Conservation (phyloP, 1,140 invertebrate species). For the Asbolus verrucosus region DNA sequence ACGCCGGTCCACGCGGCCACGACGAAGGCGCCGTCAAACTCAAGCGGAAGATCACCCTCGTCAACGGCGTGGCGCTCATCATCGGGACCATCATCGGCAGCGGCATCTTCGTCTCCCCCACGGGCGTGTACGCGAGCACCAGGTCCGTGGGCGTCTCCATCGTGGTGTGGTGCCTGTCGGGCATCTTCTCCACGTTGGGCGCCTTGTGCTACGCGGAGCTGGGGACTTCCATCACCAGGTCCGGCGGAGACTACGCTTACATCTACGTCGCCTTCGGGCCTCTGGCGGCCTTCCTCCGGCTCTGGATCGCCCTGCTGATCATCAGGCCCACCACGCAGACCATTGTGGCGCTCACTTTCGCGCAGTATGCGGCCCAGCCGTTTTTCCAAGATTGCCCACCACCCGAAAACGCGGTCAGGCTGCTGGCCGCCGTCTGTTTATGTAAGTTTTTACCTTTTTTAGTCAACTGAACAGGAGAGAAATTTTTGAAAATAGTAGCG, state of each 20-base stretch:
- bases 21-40: constrained; percentile 74
- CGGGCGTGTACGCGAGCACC: constrained; percentile 75
- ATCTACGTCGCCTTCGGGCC: constrained; percentile 89
- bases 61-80: constrained; percentile 89
- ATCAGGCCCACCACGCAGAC: constrained; percentile 87
- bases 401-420: constrained; percentile 74
- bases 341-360: constrained; percentile 86
- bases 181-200: constrained; percentile 80
- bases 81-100: constrained; percentile 85
- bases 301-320: constrained; percentile 90
- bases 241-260: constrained; percentile 91
- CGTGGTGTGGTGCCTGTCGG: constrained; percentile 80
- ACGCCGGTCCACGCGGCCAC: constrained; percentile 42
- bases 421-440: constrained; percentile 80
- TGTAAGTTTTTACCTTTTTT: no score
- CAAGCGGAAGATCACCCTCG: constrained; percentile 84
- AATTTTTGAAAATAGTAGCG: constrained; percentile 14
- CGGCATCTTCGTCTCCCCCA: constrained; percentile 86
- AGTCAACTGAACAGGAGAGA: no score
- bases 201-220: constrained; percentile 89
- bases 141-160: constrained; percentile 77
- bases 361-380: constrained; percentile 84
- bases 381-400: constrained; percentile 81
- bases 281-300: constrained; percentile 86
- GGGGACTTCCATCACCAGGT: constrained; percentile 82